A percentile compares a stretch with the other conserved stretches of the same genome.
phyloP scores from a whole-genome alignment of 2,888 invertebrate genomes.

The Watsonalla cultraria region DNA sequence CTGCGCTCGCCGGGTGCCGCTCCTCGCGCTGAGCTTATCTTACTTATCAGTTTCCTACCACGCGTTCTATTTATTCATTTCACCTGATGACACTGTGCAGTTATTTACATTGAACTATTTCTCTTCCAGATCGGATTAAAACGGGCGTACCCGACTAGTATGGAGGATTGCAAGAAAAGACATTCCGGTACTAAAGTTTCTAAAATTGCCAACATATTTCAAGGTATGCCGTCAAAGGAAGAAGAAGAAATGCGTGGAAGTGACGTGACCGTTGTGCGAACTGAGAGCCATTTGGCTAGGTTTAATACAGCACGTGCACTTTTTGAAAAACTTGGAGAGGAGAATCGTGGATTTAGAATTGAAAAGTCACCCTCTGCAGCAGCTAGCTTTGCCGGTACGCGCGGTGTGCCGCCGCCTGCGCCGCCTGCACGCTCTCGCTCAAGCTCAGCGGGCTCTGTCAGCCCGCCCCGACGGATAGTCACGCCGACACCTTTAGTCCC shows the following conservation, averaged over 20 bases:
- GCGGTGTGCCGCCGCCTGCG: conserved; percentile 71
- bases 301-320: conserved; percentile 95
- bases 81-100: conserved; percentile 25
- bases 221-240: conserved; percentile 82
- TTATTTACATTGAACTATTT: conserved; percentile 42
- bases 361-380: conserved; percentile 79
- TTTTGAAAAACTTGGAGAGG: conserved; percentile 92
- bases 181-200: conserved; percentile 90
- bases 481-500: conserved; percentile 69
- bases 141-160: conserved; percentile 75
- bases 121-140: conserved; percentile 73
- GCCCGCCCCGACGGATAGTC: conserved; percentile 75
- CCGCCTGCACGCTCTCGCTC: conserved; percentile 81
- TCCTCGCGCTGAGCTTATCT: conserved; percentile 51
- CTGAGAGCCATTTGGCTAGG: conserved; percentile 93
- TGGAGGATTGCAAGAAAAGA: conserved; percentile 83
- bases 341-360: conserved; percentile 80
- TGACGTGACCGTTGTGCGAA: conserved; percentile 87
- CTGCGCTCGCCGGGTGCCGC: conserved; percentile 40
- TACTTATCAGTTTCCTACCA: conserved; percentile 47
- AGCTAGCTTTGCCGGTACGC: conserved; percentile 76
- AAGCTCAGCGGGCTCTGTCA: conserved; percentile 83
- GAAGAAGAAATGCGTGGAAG: conserved; percentile 72
- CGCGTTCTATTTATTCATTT: conserved; percentile 44
- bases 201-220: conserved; percentile 94